Conservation (phyloP, 1,140 invertebrate species). For the Sinella curviseta region DNA sequence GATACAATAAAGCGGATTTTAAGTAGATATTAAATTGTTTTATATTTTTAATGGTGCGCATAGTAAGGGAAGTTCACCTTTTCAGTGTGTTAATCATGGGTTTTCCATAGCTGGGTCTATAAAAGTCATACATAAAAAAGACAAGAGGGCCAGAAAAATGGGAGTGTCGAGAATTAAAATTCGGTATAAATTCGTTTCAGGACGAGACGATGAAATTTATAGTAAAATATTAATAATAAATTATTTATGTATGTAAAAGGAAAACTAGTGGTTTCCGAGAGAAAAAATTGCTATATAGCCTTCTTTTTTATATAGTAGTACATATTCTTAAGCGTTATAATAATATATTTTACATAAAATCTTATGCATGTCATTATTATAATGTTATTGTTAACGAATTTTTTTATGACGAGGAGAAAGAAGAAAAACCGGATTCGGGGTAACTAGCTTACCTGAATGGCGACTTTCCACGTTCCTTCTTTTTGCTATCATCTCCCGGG, state of each 20-base stretch:
- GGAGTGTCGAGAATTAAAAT: not conserved
- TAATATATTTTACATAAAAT: too few species aligned
- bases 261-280: too few species aligned
- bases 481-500: constrained; percentile 65
- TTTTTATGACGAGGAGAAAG: not conserved
- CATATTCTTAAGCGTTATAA: too few species aligned
- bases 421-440: not conserved
- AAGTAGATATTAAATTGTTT: not conserved
- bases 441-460: constrained; percentile 73
- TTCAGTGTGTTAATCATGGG: constrained; percentile 22
- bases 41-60: not conserved
- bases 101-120: constrained; percentile 23
- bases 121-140: constrained; percentile 15
- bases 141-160: not conserved
- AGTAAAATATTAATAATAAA: too few species aligned
- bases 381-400: too few species aligned
- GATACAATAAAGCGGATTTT: not conserved
- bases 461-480: constrained; percentile 79
- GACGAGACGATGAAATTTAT: too few species aligned
- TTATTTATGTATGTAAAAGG: not conserved
- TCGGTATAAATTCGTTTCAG: too few species aligned
- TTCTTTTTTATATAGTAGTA: too few species aligned
- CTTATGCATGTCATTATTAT: too few species aligned
- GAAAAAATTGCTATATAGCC: too few species aligned
- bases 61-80: constrained; percentile 10